Evolutionary conservation across 1,140 invertebrate genomes (phyloP).

Genomic region (Leptestheria dahalacensis): DNA sequence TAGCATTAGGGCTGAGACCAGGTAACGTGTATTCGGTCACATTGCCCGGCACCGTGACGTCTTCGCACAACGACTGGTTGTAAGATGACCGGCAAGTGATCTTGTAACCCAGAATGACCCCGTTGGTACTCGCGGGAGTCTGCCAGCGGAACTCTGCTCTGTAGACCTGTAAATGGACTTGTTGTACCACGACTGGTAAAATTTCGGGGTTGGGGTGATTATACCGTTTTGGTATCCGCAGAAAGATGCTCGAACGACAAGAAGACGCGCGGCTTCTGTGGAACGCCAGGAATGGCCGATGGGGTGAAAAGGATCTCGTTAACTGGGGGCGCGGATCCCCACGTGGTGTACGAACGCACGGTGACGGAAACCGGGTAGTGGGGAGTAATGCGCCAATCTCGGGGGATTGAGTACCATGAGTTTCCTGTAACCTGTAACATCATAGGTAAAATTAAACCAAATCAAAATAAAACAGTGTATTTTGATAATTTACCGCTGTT

Average conservation of each 20-base stretch:
- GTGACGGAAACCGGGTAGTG: conserved; percentile 50
- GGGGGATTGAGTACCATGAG: conserved; percentile 30
- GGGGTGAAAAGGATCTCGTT: conserved; percentile 43
- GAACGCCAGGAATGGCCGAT: conserved; percentile 51
- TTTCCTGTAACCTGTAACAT: conserved; percentile 20
- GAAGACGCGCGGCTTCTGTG: conserved; percentile 49
- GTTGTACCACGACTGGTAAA: background rate
- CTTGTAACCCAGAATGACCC: conserved; percentile 52
- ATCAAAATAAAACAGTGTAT: conserved; percentile 1
- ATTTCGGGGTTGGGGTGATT: background rate
- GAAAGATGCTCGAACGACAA: conserved; percentile 29
- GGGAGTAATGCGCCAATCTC: conserved; percentile 38
- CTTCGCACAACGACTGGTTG: background rate
- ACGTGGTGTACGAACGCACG: conserved; percentile 64
- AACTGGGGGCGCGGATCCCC: conserved; percentile 39
- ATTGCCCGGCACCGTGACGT: conserved; percentile 25
- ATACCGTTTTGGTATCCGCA: background rate
- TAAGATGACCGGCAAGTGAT: conserved; percentile 43
- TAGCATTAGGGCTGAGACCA: conserved; percentile 40
- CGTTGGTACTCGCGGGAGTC: conserved; percentile 49
- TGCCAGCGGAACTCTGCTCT: conserved; percentile 52
- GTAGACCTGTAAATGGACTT: conserved; percentile 21
- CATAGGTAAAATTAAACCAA: background rate
- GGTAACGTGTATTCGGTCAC: conserved; percentile 32
- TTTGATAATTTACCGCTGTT: conserved; percentile 23